These are phyloP conservation scores for Gryon sp. DNA, from an alignment of 1,140 invertebrate species.

Conservation along the genomic window DNA sequence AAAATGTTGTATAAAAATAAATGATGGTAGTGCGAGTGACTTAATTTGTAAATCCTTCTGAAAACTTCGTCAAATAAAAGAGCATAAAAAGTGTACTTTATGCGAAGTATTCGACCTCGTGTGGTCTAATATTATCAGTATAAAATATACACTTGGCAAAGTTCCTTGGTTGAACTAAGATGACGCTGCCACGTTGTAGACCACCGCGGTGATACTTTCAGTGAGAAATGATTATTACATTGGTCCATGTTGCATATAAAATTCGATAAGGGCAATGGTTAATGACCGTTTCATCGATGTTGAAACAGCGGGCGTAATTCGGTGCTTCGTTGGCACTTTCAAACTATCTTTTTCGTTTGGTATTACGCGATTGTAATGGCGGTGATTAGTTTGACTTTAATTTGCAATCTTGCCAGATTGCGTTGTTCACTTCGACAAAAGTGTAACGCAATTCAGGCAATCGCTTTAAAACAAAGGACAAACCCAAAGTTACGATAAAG, in stretches of 20 bases:
- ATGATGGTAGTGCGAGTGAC: background rate
- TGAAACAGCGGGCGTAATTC: constrained; percentile 31
- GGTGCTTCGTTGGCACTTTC: constrained; percentile 3
- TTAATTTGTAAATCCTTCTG: constrained; percentile 17
- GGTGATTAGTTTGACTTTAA: constrained; percentile 49
- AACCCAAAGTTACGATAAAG: constrained; percentile 47
- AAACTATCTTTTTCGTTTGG: constrained; percentile 31
- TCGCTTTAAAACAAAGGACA: constrained; percentile 41
- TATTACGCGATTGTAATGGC: constrained; percentile 18
- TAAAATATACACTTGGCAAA: constrained; percentile 67
- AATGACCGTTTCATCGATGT: constrained; percentile 49
- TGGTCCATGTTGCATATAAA: constrained; percentile 46
- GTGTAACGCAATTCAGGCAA: constrained; percentile 35
- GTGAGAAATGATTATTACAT: constrained; percentile 58
- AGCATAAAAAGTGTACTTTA: constrained; percentile 42
- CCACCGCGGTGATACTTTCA: constrained; percentile 21
- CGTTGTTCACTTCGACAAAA: constrained; percentile 33
- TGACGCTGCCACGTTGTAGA: constrained; percentile 43
- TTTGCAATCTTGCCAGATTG: constrained; percentile 51
- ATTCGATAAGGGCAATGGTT: constrained; percentile 56
- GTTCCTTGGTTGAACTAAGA: constrained; percentile 53
- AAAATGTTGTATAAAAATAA: no score
- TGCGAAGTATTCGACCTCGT: constrained; percentile 52
- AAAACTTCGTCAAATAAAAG: constrained; percentile 38
- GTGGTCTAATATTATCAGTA: constrained; percentile 66